Evolutionary conservation across 53 echinoderm and acorn worm species (phyloP), one percentile per base, ranked within the genome.

Genomic region (Crossaster papposus): DNA sequence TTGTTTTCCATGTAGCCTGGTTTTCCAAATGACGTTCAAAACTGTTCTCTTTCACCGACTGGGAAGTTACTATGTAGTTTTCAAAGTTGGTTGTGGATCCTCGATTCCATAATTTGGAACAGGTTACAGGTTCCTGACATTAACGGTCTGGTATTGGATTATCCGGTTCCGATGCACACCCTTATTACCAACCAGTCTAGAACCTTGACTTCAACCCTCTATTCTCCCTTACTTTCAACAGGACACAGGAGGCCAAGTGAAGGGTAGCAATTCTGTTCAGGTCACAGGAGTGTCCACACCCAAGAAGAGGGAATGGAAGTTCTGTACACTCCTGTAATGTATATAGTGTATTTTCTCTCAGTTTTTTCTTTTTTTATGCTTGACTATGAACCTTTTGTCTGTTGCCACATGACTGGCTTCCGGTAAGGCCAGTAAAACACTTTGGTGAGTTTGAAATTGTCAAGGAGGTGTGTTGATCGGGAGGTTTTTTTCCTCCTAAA

Each of bases 261-360:
- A 88, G 82, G 88, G 82, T 78, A 77, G 81, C 8, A 58, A 17
- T 20, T 17, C 58, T 58, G 94, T 96, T 63, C 94, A 92, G 70
- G 90, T 95, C 52, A 78, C 91, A 28, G 90, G 91, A 73, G 88
- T 75, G 14, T 73, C 89, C 18, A 44, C 89, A 36, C 92, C 94
- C 54, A 96, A 95, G 90, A 96, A 92, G 65, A 83, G 92, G 28
- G 92, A 89, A 71, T 96, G 96, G 96, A 93, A 93, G 70, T 91
- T 95, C 65, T 95, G 96, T 73, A 80, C 92, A 18, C 90, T 96
- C 83, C 86, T 96, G 90, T 96, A 93, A 95, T 51, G 29, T 58
- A 81, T 34, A 14, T 58, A 62, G 14, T 81, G 55, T 62, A 15
- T 55, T 62, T 9, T 53, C 33, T 28, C 32, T 20, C 34, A 29